These are phyloP conservation scores for Harpagifer antarcticus DNA, from an alignment of 2,797 vertebrate genomes.

Conservation along the genomic window DNA sequence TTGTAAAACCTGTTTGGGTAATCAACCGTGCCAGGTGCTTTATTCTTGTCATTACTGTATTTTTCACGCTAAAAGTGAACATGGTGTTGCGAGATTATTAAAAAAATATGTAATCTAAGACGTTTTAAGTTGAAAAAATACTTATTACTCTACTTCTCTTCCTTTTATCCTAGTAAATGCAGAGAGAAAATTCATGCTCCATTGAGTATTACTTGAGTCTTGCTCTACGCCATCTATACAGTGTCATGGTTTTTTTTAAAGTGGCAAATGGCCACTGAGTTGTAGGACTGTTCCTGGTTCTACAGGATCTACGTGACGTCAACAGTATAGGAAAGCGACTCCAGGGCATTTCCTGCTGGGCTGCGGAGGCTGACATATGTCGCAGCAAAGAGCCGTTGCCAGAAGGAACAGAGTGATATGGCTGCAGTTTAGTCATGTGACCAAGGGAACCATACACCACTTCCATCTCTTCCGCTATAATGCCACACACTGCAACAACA, in stretches of 20 bases:
- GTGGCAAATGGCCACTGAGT: conserved; percentile 34
- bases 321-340: conserved; percentile 60
- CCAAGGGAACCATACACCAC: background rate
- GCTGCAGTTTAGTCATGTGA: conserved; percentile 33
- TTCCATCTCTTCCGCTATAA: conserved; percentile 5
- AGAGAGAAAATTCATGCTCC: background rate
- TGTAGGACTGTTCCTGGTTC: conserved; percentile 50
- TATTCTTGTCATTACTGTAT: background rate
- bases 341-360: conserved; percentile 73
- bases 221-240: background rate
- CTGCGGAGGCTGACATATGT: conserved; percentile 78
- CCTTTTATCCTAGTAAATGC: background rate
- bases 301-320: conserved; percentile 73
- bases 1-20: background rate
- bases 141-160: background rate
- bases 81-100: background rate
- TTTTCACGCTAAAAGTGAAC: background rate
- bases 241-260: conserved; percentile 3
- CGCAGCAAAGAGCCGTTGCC: conserved; percentile 58
- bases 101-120: background rate
- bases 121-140: background rate
- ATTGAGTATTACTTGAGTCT: background rate
- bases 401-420: conserved; percentile 42
- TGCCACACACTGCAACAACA: conserved; percentile 26
- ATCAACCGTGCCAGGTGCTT: too few relatives aligned